phyloP scores from a whole-genome alignment of 2,797 vertebrate genomes.

The Silurus lanzhouensis region DNA sequence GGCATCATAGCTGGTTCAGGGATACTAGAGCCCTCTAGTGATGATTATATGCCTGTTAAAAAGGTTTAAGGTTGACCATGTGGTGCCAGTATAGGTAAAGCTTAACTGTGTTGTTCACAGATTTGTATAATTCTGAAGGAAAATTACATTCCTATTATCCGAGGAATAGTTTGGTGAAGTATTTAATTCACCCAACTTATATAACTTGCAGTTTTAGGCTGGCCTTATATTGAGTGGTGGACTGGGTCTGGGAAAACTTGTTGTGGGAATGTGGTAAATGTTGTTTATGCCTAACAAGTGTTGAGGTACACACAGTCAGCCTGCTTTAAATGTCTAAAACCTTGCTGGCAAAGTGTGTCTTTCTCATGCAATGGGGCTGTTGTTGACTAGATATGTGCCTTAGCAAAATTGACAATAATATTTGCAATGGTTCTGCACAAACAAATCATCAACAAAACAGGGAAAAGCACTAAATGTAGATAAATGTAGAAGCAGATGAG shows the following conservation, averaged over 20 bases:
- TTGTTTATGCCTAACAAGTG: not conserved
- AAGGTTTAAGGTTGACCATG: conserved; percentile 43
- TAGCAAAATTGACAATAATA: not conserved
- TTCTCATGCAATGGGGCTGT: not conserved
- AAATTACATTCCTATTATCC: not conserved
- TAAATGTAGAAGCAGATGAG: not conserved
- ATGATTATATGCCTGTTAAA: conserved; percentile 65
- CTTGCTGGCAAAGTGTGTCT: not conserved
- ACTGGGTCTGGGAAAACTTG: not conserved
- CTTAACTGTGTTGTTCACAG: not conserved
- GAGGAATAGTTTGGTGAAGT: not conserved
- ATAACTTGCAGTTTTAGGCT: not conserved
- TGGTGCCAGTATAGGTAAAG: not conserved
- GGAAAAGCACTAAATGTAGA: not conserved
- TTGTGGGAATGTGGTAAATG: too few relatives aligned
- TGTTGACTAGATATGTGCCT: not conserved
- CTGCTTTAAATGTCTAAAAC: not conserved
- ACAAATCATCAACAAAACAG: not conserved
- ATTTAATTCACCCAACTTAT: not conserved
- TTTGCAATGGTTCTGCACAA: not conserved
- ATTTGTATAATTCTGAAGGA: not conserved
- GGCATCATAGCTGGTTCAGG: conserved; percentile 4
- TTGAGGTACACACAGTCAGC: not conserved
- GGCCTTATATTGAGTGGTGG: not conserved
- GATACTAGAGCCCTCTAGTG: conserved; percentile 60